Conservation (phyloP, 92 coral and sea anemone species). For the Umimayanthus kanabou region DNA sequence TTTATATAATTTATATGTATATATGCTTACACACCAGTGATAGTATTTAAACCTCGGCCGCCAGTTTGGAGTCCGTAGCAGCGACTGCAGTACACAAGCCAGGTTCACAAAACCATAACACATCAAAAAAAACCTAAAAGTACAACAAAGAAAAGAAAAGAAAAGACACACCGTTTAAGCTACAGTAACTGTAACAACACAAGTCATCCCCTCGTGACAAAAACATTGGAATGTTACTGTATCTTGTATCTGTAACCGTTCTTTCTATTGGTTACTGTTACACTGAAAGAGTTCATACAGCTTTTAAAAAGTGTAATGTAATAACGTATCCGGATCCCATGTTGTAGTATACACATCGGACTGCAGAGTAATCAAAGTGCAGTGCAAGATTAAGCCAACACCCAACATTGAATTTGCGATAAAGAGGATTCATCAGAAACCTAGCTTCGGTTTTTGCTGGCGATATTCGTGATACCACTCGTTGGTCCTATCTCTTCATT, state of each 20-base stretch:
- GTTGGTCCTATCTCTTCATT: not conserved
- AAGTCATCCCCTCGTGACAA: not conserved
- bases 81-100: conserved; percentile 96
- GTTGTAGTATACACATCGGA: not conserved
- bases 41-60: conserved; percentile 94
- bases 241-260: too few relatives aligned
- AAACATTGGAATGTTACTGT: too few relatives aligned
- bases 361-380: too few relatives aligned
- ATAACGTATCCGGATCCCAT: not conserved
- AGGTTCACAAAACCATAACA: conserved; percentile 97
- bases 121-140: conserved; percentile 94
- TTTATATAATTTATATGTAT: too few relatives aligned
- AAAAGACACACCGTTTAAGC: not conserved
- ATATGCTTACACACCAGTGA: conserved; percentile 77
- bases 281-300: too few relatives aligned
- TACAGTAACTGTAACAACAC: not conserved
- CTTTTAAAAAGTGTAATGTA: not conserved
- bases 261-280: too few relatives aligned
- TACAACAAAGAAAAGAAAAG: not conserved
- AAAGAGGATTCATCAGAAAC: not conserved
- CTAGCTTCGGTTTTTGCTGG: not conserved
- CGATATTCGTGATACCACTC: too few relatives aligned
- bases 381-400: too few relatives aligned
- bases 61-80: conserved; percentile 97
- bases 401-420: not conserved